Evolutionary conservation across 2,888 invertebrate species (phyloP), one percentile per base, ranked within the genome.

Genomic region (Andrena haemorrhoa): DNA sequence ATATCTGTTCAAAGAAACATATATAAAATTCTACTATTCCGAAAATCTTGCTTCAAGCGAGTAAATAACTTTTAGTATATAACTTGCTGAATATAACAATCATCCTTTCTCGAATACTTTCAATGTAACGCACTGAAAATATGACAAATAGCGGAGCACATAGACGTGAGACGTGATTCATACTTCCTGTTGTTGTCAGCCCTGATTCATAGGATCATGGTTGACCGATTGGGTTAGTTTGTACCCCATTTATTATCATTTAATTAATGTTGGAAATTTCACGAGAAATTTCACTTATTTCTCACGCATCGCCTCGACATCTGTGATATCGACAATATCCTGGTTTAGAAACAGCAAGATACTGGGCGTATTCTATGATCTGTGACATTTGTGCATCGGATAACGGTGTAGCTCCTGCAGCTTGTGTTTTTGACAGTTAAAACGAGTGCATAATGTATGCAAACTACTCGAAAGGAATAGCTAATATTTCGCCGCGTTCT

Each of bases 201-300:
- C 91, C 92, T 93, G 92, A 92, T 91, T 92, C 92, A 91, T 92
- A 89, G 88, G 88, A 94, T 92, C 93, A 95, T 95, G 95, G 95
- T 95, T 93, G 95, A 95, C 94, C 95, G 95, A 95, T 94, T 95
- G 93, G 95, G 95, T 95, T 94, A 94, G 94, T 94, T 92, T 88
- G 86, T 88, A 88, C 84, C 88, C 84, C 86, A 84, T 85, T 89
- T 90, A 86, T 88, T 86, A 88, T 86, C 65, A 77, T 83, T 87
- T 91, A 88, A 89, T 86, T 87, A 87, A 79, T 82, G 75, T 75
- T 58, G 47, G n/a, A 26, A 35, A 51, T 72, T 74, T 69, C 6
- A 31, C 23, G 35, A 61, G 58, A 49, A 78, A 31, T 64, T 61
- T n/a, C n/a, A 56, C 23, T 63, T 33, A 41, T 51, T 74, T 68